Percentiles rank a stretch among this genome's conserved stretches.
phyloP scores from a whole-genome alignment of 1,140 invertebrate species.

The Diachasma alloeum region DNA sequence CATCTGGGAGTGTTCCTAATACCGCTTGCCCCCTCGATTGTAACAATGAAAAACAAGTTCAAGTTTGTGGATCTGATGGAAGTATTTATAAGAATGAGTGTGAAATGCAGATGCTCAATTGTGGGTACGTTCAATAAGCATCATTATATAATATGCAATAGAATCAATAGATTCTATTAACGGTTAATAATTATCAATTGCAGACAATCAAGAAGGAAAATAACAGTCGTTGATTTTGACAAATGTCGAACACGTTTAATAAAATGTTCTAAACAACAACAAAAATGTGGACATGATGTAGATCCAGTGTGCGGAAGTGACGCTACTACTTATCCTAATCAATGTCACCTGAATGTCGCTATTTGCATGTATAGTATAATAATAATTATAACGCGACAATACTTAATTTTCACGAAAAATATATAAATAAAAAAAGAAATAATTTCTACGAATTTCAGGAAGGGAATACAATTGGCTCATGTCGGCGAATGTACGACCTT shows the following conservation, averaged over 20 bases:
- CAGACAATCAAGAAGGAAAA: constrained; percentile 66
- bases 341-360: constrained; percentile 82
- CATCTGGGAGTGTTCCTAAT: constrained; percentile 65
- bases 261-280: constrained; percentile 77
- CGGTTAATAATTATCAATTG: neutral
- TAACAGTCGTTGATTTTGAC: constrained; percentile 76
- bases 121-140: constrained; percentile 74
- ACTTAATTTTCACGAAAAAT: neutral
- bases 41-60: constrained; percentile 68
- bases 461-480: constrained; percentile 85
- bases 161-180: neutral
- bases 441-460: constrained; percentile 63
- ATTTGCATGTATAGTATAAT: constrained; percentile 79
- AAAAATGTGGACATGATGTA: constrained; percentile 66
- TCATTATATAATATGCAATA: neutral
- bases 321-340: constrained; percentile 81
- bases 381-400: no score
- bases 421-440: constrained; percentile 16
- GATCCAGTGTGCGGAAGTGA: constrained; percentile 87
- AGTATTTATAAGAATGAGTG: constrained; percentile 88
- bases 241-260: constrained; percentile 77
- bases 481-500: constrained; percentile 84
- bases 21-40: constrained; percentile 77
- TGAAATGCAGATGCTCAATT: constrained; percentile 89
- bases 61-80: constrained; percentile 88